Conservation (phyloP, 2,113 vertebrate species). For the Corvus hawaiiensis region DNA sequence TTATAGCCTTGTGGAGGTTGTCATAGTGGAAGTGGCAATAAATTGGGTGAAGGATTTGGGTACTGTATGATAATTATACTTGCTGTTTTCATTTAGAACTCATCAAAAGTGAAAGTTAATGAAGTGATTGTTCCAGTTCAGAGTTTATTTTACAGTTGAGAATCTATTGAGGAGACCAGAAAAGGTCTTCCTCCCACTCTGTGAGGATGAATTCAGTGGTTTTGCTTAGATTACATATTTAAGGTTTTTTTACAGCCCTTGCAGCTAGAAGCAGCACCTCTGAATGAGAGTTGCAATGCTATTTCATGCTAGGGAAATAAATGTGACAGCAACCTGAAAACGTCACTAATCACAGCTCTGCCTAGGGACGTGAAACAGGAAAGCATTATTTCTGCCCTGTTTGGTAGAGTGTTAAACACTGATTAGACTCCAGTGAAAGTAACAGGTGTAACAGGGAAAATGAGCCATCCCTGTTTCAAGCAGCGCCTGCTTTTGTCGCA, state of each 20-base stretch:
- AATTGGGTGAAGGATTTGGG: background rate
- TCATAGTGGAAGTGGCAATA: background rate
- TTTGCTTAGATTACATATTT: background rate
- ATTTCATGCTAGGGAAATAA: background rate
- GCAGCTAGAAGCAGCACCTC: background rate
- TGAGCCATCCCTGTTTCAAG: background rate
- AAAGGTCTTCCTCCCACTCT: background rate
- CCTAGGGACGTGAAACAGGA: background rate
- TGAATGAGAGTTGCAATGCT: background rate
- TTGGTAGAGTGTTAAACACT: background rate
- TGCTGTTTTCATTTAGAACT: background rate
- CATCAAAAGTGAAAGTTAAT: background rate
- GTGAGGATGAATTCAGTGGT: background rate
- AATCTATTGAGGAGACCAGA: background rate
- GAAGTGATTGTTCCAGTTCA: background rate
- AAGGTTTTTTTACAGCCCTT: background rate
- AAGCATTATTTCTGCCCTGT: background rate
- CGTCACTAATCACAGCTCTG: background rate
- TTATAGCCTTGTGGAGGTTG: background rate
- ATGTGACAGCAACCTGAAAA: constrained; percentile 21
- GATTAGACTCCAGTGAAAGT: background rate
- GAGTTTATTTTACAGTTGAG: background rate
- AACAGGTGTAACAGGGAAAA: background rate
- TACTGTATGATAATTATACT: background rate
- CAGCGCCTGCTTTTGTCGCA: background rate